Percentiles rank a stretch among this genome's conserved stretches.
These are phyloP conservation scores for Tapera naevia DNA, from an alignment of 2,797 vertebrate genomes.

Conservation along the genomic window DNA sequence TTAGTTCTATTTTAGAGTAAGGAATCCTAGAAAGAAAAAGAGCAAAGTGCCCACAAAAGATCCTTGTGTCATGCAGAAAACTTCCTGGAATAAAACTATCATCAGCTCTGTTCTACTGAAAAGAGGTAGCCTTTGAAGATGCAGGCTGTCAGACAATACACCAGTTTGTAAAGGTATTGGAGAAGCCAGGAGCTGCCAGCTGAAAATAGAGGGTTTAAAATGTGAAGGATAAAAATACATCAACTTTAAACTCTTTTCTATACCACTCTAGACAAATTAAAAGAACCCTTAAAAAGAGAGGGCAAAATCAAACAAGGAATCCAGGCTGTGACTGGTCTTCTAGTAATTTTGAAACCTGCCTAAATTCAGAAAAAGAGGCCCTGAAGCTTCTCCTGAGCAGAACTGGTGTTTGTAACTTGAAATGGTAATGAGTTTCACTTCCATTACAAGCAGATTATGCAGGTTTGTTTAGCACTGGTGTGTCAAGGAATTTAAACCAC, in stretches of 20 bases:
- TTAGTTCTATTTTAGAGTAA: constrained; percentile 16
- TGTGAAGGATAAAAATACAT: constrained; percentile 11
- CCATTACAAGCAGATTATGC: not conserved
- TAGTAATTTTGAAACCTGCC: not conserved
- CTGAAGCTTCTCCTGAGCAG: not conserved
- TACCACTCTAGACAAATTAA: not conserved
- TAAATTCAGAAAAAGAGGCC: not conserved
- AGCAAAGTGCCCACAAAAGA: constrained; percentile 39
- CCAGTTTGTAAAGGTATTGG: not conserved
- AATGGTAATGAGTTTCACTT: not conserved
- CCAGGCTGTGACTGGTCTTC: not conserved
- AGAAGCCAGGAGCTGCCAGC: not conserved
- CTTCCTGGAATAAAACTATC: constrained; percentile 12
- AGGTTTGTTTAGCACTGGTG: not conserved
- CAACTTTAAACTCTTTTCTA: not conserved
- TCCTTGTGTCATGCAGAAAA: constrained; percentile 21
- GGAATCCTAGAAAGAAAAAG: constrained; percentile 46
- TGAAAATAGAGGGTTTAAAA: constrained; percentile 11
- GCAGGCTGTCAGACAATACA: not conserved
- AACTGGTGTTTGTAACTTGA: not conserved
- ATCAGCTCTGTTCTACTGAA: not conserved
- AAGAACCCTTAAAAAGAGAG: not conserved
- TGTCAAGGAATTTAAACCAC: not conserved
- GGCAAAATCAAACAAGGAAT: not conserved
- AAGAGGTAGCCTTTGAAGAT: constrained; percentile 9